A percentile compares a stretch with the other conserved stretches of the same genome.
phyloP scores from a whole-genome alignment of 2,888 invertebrate species.

The Drosophila yooni region DNA sequence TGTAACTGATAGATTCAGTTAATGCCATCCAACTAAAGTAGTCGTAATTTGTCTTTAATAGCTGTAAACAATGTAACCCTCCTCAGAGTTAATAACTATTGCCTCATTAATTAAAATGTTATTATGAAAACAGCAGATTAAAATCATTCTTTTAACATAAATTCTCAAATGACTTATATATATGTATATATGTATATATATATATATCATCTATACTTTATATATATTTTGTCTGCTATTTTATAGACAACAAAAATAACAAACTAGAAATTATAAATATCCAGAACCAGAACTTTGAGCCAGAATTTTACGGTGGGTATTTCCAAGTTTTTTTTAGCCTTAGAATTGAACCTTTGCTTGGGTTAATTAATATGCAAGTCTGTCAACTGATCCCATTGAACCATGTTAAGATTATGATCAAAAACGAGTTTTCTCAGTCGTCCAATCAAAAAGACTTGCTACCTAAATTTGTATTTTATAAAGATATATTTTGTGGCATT shows the following conservation, averaged over 20 bases:
- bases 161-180: not conserved
- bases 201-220: too few species aligned
- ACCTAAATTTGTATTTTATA: not conserved
- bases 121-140: not conserved
- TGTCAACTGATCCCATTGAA: not conserved
- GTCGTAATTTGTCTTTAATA: not conserved
- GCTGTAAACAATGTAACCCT: not conserved
- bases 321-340: not conserved
- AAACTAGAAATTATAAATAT: not conserved
- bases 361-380: not conserved
- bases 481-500: not conserved
- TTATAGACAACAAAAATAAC: not conserved
- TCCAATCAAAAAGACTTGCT: not conserved
- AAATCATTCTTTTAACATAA: not conserved
- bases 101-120: not conserved
- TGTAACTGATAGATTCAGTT: not conserved
- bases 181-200: not conserved
- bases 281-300: not conserved
- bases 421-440: not conserved
- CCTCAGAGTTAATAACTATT: not conserved
- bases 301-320: not conserved
- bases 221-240: not conserved
- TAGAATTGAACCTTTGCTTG: not conserved
- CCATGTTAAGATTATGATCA: not conserved
- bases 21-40: not conserved